Evolutionary conservation across 2,113 vertebrate species (phyloP), one percentile per base, ranked within the genome.

Genomic region (Thalassarche chlororhynchos): DNA sequence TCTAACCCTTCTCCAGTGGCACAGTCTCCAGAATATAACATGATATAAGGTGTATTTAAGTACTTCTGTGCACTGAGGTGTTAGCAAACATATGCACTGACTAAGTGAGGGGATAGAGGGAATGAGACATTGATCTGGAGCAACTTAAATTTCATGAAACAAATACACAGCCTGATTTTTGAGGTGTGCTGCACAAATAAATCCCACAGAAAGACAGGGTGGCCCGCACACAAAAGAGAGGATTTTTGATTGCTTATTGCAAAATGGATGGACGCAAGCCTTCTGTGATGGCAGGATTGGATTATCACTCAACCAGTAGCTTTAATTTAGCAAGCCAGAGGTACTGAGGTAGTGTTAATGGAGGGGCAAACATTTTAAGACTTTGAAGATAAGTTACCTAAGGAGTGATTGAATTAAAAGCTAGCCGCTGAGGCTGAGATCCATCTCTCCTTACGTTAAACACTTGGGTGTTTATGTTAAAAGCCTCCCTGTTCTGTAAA

Each of bases 81-180:
- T 69, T 38, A 69, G 34, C 36, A 85, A 72, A 61, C 5, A 3
- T 21, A 25, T 25, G 49, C 38, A 36, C 7, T 40, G 49, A 31
- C 17, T 20, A 12, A 58, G 20, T 38, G 51, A 66, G 25, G 6
- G 11, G 14, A 40, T 49, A 75, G 12, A 58, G 18, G 42, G 46
- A 75, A 70, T 0, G 2, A 57, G 20, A 7, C 1, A 1, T 17
- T 61, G 18, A 14, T 55, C 79, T 51, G 31, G 51, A 81, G 12
- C n/a, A 84, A 25, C 4, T 40, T 36, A 68, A 46, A 44, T 20
- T 34, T 17, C 17, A 9, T 2, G 3, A 60, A 71, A 64, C 17
- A 78, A 60, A 76, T 52, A 29, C 7, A 24, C 12, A 52, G 44
- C 5, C 51, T 68, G n/a, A 62, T 68, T 65, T 66, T 3, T 82